Evolutionary conservation across 2,888 invertebrate species (phyloP).

Genomic region (Gandaritis pyraliata): DNA sequence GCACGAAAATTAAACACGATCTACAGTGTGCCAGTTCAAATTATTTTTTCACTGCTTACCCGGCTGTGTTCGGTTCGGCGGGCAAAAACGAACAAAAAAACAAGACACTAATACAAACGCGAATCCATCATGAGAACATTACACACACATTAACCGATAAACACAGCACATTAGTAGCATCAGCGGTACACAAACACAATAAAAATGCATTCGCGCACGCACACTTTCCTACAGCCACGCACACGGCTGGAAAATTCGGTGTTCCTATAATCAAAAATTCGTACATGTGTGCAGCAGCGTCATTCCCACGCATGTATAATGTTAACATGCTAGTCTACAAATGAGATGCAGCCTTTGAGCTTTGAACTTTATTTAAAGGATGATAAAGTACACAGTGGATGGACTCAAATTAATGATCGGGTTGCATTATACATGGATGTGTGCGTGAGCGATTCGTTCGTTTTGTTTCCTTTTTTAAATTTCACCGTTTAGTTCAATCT

Average conservation of each 20-base stretch:
- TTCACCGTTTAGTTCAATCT: constrained; percentile 85
- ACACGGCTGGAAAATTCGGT: constrained; percentile 73
- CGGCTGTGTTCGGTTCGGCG: constrained; percentile 65
- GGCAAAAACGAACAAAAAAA: constrained; percentile 60
- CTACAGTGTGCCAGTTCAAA: constrained; percentile 82
- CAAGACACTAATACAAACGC: constrained; percentile 76
- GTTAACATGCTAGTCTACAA: constrained; percentile 76
- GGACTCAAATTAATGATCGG: constrained; percentile 70
- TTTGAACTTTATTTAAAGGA: constrained; percentile 46
- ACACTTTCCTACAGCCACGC: constrained; percentile 51
- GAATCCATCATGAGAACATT: constrained; percentile 78
- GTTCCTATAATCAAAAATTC: constrained; percentile 79
- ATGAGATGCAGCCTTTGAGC: constrained; percentile 46
- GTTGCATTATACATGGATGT: constrained; percentile 72
- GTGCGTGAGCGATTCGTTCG: constrained; percentile 77
- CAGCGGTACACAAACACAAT: constrained; percentile 60
- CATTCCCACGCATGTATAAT: constrained; percentile 76
- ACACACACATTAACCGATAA: constrained; percentile 61
- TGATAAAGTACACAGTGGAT: constrained; percentile 47
- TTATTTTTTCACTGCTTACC: constrained; percentile 81
- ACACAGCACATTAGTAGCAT: constrained; percentile 54
- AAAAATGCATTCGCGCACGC: constrained; percentile 70
- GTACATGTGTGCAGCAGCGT: constrained; percentile 57
- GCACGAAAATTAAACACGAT: constrained; percentile 83
- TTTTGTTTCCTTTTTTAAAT: constrained; percentile 84